These are phyloP conservation scores for Lepus americanus DNA, from an alignment of 2,113 vertebrate genomes.

Conservation along the genomic window DNA sequence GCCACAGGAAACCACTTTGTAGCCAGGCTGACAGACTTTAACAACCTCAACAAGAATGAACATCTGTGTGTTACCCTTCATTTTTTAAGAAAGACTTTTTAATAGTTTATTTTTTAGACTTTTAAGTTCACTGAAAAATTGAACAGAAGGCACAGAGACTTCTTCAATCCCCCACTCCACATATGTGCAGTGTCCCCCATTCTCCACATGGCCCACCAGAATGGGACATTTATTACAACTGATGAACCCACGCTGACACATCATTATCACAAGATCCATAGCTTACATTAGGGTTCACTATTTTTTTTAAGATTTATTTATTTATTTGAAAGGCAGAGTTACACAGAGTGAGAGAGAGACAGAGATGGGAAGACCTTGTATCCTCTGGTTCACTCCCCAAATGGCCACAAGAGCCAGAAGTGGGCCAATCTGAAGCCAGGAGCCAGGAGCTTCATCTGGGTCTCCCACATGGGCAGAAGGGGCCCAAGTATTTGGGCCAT, in stretches of 20 bases:
- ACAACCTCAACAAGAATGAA: not conserved
- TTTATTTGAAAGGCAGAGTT: no score
- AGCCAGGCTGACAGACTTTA: slow-evolving; percentile 65
- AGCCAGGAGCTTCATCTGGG: no score
- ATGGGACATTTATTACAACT: not conserved
- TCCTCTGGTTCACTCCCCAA: no score
- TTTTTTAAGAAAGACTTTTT: not conserved
- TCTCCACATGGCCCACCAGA: not conserved
- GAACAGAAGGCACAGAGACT: not conserved
- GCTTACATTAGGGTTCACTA: not conserved
- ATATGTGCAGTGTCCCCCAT: no score
- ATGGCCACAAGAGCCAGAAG: no score
- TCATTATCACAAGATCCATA: not conserved
- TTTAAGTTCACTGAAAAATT: not conserved
- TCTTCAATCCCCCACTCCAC: not conserved
- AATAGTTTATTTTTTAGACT: not conserved
- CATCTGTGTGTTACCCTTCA: not conserved
- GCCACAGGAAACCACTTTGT: slow-evolving; percentile 76
- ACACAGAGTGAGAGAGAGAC: no score
- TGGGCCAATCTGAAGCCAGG: no score
- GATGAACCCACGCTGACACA: not conserved
- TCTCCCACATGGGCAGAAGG: no score
- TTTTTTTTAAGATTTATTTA: not conserved
- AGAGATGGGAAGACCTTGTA: no score
- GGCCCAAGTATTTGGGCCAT: no score